Base-by-base conservation (phyloP, 2,797 vertebrate genomes). In the Labeo calbasu region DNA sequence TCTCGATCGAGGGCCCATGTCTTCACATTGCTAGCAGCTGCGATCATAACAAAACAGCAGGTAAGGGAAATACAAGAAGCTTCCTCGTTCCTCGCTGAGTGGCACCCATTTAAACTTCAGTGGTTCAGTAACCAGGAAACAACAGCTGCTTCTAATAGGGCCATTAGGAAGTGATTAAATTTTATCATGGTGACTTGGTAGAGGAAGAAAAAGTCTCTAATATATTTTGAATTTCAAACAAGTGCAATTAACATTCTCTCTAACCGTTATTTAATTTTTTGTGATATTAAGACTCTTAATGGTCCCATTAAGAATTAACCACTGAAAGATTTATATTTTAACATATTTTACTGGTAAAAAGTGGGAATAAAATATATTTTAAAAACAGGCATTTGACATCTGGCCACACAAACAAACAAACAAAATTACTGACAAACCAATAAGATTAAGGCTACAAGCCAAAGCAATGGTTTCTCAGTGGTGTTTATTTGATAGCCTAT, bases 1-100 rank as follows among this genome's bases (percentile, higher is more conserved):
- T 97, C 97, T 84, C 97, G 96, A 91, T 99, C 97, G 84, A 99
- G 88, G 51, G 96, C 96, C 97, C 97, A 99, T 4, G 96, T 96
- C 92, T 94, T 95, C 88, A 96, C 96, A 82, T 91, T 92, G 89
- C 94, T 96, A 90, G 95, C 94, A 78, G 96, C 98, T 99, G 94
- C 14, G 88, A 90, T 69, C 88, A 88, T 65, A 91, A 87, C 83
- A 88, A 72, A 70, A 88, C 65, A 82, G 72, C 77, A 84, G 73
- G 86, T 84, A 57, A 79, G 69, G 43, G n/a, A 81, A 76, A 71
- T n/a, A 73, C 32, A 55, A 73, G 69, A 21, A 79, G 55, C 36
- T 25, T 7, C 32, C 59, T 79, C n/a, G 7, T 75, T 69, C 57
- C 50, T 84, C 63, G 0, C 66, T 28, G 13, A 70, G 4, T 19